Evolutionary conservation across 2,113 vertebrate species (phyloP).

Genomic region (Entelurus aequoreus): DNA sequence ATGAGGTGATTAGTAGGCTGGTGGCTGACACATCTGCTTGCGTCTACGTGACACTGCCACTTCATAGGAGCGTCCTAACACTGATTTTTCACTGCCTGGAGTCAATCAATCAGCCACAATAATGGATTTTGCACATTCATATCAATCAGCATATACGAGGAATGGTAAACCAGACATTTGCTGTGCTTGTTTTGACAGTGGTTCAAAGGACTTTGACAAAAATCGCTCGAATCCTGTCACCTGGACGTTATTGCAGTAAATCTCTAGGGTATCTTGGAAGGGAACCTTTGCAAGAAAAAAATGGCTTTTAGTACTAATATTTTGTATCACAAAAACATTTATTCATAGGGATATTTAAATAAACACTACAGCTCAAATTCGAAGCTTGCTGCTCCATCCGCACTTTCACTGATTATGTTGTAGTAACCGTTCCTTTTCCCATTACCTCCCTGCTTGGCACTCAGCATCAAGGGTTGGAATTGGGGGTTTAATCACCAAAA

Average conservation of each 20-base stretch:
- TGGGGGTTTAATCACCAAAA: too few relatives aligned
- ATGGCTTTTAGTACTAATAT: too few relatives aligned
- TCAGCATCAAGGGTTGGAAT: too few relatives aligned
- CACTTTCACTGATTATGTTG: too few relatives aligned
- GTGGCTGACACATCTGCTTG: conserved; percentile 47
- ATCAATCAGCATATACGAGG: conserved; percentile 38
- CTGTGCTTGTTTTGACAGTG: conserved; percentile 30
- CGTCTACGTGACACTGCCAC: conserved; percentile 27
- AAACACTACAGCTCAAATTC: too few relatives aligned
- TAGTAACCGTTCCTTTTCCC: too few relatives aligned
- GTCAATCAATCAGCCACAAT: conserved; percentile 40
- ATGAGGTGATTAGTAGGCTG: conserved; percentile 55
- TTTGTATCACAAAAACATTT: too few relatives aligned
- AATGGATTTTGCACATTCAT: conserved; percentile 47
- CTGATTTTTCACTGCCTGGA: too few relatives aligned
- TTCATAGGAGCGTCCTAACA: conserved; percentile 44
- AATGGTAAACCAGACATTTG: conserved; percentile 25
- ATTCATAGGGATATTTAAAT: too few relatives aligned
- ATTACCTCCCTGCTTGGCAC: too few relatives aligned
- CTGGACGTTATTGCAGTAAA: conserved; percentile 33
- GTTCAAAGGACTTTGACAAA: conserved; percentile 26
- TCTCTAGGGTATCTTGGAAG: conserved; percentile 39
- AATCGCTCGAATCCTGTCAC: conserved; percentile 28
- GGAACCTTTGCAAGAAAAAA: conserved; percentile 6
- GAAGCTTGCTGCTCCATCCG: too few relatives aligned